These are phyloP conservation scores for Aquatica leii DNA, from an alignment of 2,888 invertebrate genomes.

Conservation along the genomic window DNA sequence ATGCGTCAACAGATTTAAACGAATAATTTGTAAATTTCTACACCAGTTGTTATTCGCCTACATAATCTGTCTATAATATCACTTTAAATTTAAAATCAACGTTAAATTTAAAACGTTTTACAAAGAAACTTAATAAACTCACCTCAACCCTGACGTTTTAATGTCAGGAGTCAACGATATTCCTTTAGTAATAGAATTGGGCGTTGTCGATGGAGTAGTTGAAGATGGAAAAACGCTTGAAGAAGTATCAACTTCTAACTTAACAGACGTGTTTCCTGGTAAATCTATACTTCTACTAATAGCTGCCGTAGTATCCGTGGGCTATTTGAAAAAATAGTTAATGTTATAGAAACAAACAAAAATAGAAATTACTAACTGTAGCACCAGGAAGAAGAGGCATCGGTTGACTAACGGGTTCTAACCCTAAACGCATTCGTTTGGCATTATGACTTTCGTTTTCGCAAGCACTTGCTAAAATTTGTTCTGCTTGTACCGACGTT, in stretches of 20 bases:
- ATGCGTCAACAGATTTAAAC: too few relatives aligned
- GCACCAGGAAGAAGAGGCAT: constrained; percentile 79
- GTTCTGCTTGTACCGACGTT: constrained; percentile 96
- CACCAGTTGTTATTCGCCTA: too few relatives aligned
- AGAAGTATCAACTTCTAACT: constrained; percentile 56
- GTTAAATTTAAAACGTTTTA: too few relatives aligned
- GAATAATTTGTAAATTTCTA: too few relatives aligned
- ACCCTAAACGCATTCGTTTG: constrained; percentile 93
- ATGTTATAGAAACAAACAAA: background rate
- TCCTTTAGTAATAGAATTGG: constrained; percentile 62
- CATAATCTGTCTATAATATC: too few relatives aligned
- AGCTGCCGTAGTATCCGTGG: constrained; percentile 68
- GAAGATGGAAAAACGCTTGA: constrained; percentile 57
- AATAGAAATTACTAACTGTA: constrained; percentile 59
- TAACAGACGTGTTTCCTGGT: constrained; percentile 55
- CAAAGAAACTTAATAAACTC: constrained; percentile 12
- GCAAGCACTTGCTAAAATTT: constrained; percentile 94
- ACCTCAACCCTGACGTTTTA: constrained; percentile 60
- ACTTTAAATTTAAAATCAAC: too few relatives aligned
- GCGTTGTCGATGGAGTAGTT: constrained; percentile 63
- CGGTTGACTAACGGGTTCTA: constrained; percentile 93
- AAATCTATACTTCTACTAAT: constrained; percentile 61
- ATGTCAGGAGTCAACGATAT: constrained; percentile 57
- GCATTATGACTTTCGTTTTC: constrained; percentile 98
- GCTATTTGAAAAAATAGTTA: constrained; percentile 55